These are phyloP conservation scores for Hypsopygia costalis DNA, from an alignment of 2,888 invertebrate species.

Conservation along the genomic window DNA sequence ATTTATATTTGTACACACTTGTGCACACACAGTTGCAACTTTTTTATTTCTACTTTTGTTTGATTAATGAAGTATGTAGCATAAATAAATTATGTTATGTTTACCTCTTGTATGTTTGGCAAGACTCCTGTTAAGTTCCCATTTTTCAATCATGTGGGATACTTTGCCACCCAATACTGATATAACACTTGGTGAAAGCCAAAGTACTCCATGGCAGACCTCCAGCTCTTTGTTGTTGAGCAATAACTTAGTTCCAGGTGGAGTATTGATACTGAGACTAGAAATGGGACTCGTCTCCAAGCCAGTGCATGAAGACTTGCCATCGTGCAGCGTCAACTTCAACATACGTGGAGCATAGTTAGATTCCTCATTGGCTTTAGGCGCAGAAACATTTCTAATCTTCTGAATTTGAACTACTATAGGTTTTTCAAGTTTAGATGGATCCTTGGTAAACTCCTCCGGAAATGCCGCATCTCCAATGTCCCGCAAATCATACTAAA, in stretches of 20 bases:
- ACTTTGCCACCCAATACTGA: slow-evolving; percentile 92
- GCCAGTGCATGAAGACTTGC: slow-evolving; percentile 87
- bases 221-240: slow-evolving; percentile 65
- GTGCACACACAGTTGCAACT: no score
- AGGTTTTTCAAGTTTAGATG: slow-evolving; percentile 70
- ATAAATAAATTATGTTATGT: slow-evolving; percentile 38
- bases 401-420: slow-evolving; percentile 94
- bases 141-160: slow-evolving; percentile 90
- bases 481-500: slow-evolving; percentile 88
- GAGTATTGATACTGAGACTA: slow-evolving; percentile 87
- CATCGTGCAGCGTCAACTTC: slow-evolving; percentile 92
- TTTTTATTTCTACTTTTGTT: no score
- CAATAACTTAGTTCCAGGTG: slow-evolving; percentile 93
- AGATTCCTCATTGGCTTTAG: slow-evolving; percentile 94
- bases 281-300: slow-evolving; percentile 88
- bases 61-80: no score
- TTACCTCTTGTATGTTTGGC: slow-evolving; percentile 82
- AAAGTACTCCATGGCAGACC: slow-evolving; percentile 86
- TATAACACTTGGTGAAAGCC: slow-evolving; percentile 84
- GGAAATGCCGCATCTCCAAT: slow-evolving; percentile 88
- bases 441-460: slow-evolving; percentile 83
- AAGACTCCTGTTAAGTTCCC: slow-evolving; percentile 87
- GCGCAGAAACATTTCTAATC: slow-evolving; percentile 92
- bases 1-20: no score
- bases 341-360: slow-evolving; percentile 90